A percentile compares a stretch with the other conserved stretches of the same genome.
Evolutionary conservation across 92 coral and sea anemone species (phyloP).

Genomic region (Chrysogorgia sp.): DNA sequence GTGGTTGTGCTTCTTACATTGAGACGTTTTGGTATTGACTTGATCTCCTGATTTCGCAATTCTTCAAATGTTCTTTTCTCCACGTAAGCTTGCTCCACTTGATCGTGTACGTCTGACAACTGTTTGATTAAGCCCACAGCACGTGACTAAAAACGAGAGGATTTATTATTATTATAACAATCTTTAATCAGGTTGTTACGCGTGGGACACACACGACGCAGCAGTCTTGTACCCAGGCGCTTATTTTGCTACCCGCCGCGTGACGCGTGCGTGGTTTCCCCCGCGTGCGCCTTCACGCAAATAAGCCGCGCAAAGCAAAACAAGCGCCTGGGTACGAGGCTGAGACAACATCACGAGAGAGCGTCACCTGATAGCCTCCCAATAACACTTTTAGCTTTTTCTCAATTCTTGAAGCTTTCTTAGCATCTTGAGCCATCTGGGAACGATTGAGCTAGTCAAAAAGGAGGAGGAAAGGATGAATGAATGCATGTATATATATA

Average conservation of each 20-base stretch:
- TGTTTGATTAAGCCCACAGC: constrained; percentile 94
- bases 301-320: neutral
- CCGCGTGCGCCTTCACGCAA: neutral
- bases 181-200: no score
- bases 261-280: no score
- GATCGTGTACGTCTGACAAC: constrained; percentile 85
- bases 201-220: no score
- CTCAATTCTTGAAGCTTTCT: constrained; percentile 91
- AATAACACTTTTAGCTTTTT: constrained; percentile 93
- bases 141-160: constrained; percentile 69
- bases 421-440: constrained; percentile 99
- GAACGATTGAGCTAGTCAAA: constrained; percentile 82
- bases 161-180: no score
- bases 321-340: no score
- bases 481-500: neutral
- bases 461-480: neutral
- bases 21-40: constrained; percentile 89
- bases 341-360: neutral
- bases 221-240: no score
- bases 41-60: constrained; percentile 76
- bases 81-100: constrained; percentile 86
- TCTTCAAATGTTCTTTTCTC: constrained; percentile 91
- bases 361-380: constrained; percentile 95
- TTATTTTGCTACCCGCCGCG: no score
- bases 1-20: constrained; percentile 63